These are phyloP conservation scores for Tyrannus savana DNA, from an alignment of 2,113 vertebrate species.

Conservation along the genomic window DNA sequence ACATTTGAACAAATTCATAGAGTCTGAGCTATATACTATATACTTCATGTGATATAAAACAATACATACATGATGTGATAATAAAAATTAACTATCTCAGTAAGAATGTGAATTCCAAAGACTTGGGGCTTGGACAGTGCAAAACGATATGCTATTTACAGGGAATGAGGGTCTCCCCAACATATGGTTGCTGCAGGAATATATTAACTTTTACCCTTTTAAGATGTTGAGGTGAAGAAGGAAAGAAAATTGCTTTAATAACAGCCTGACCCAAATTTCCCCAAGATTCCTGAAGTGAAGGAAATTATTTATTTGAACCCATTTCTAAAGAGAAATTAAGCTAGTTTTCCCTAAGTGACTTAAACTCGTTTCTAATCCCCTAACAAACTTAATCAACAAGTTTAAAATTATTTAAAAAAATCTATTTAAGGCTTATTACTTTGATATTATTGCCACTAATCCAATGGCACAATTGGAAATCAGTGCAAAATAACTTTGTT, in stretches of 20 bases:
- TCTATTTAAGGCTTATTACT: not conserved
- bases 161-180: not conserved
- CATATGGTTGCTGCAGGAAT: not conserved
- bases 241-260: not conserved
- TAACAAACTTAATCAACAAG: not conserved
- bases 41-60: not conserved
- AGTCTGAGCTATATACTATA: not conserved
- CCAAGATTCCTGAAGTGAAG: not conserved
- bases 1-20: not conserved
- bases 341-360: not conserved
- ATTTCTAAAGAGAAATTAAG: not conserved
- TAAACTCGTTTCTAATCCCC: not conserved
- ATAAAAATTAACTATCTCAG: not conserved
- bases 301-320: not conserved
- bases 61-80: not conserved
- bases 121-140: not conserved
- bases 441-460: not conserved
- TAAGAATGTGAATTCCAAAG: not conserved
- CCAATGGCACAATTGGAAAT: not conserved
- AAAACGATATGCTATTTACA: not conserved
- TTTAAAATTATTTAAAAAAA: not conserved
- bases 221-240: not conserved
- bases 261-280: not conserved
- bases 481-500: not conserved
- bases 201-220: not conserved